Evolutionary conservation across 1,140 invertebrate species (phyloP), one percentile per base, ranked within the genome.

Genomic region (Asbolus verrucosus): DNA sequence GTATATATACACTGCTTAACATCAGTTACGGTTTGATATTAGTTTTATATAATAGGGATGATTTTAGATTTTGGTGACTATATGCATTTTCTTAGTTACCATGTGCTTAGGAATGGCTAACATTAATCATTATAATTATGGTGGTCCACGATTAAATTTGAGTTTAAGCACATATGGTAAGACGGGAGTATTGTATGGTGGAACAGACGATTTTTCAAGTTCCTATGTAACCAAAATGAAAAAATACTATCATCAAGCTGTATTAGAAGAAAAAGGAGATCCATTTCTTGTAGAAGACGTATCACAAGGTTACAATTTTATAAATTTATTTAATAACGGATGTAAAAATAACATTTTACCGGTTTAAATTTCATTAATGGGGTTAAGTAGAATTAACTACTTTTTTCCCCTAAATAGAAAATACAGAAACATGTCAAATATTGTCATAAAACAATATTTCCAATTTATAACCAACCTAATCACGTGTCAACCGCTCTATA

Each of bases 101-200:
- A 69, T 76, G 3, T 73, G 68, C 13, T 46, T 77, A 13, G 66
- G 74, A 1, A 50, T 66, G 21, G 14, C 16, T 21, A 27, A 18
- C 4, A 72, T 8, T 9, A 65, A 70, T 16, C 33, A 63, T 31
- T 38, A 6, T n/a, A 70, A 27, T 13, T 41, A 62, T 6, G 50
- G 61, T 9, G 71, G 63, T 60, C 65, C 71, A 1, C 4, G 63
- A 15, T 65, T 79, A 18, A 65, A 73, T 43, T 30, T 79, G 9
- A 46, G 66, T 36, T 60, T 80, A 18, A 46, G 24, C 6, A 21
- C 43, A 13, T 79, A 79, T 67, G 77, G 72, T 11, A 68, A 67
- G 54, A 74, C 77, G 0, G 18, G 21, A 5, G 77, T 77, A 16
- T 76, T 66, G 54, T 76, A 72, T 59, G 72, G 65, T 36, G 67